phyloP scores from a whole-genome alignment of 2,797 vertebrate genomes.

The Rallus crepitans region DNA sequence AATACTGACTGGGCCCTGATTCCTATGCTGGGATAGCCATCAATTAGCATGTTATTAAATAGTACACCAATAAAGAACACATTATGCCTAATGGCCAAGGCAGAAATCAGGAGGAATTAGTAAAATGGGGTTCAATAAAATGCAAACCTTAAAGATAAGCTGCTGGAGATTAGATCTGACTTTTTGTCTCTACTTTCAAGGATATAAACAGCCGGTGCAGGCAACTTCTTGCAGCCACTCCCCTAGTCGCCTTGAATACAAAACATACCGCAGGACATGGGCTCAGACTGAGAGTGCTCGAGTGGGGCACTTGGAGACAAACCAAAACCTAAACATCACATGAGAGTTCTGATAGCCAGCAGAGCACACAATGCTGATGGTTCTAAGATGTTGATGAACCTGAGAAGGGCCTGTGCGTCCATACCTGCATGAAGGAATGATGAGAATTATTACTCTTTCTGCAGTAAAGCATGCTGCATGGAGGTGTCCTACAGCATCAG shows the following conservation, averaged over 20 bases:
- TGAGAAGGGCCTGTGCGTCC: background rate
- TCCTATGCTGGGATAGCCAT: conserved; percentile 30
- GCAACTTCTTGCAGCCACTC: background rate
- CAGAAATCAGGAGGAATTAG: conserved; percentile 74
- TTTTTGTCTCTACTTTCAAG: conserved; percentile 48
- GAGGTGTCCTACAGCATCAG: background rate
- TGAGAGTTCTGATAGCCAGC: background rate
- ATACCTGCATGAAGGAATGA: rapidly evolving
- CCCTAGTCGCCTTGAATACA: background rate
- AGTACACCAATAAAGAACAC: conserved; percentile 67
- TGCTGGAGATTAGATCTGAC: conserved; percentile 64
- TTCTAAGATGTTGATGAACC: background rate
- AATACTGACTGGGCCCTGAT: background rate
- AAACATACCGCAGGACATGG: no score
- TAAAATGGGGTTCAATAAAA: conserved; percentile 75
- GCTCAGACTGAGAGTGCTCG: background rate
- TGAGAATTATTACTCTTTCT: background rate
- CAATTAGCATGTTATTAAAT: conserved; percentile 70
- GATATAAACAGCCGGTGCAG: conserved; percentile 32
- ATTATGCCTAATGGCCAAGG: conserved; percentile 72
- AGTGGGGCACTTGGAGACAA: background rate
- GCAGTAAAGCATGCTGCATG: background rate
- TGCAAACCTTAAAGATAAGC: conserved; percentile 79
- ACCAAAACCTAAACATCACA: background rate
- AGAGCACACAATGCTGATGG: background rate